Percentiles rank a stretch among this genome's conserved stretches.
These are phyloP conservation scores for Zaprionus nigranus DNA, from an alignment of 1,140 invertebrate species.

Conservation along the genomic window DNA sequence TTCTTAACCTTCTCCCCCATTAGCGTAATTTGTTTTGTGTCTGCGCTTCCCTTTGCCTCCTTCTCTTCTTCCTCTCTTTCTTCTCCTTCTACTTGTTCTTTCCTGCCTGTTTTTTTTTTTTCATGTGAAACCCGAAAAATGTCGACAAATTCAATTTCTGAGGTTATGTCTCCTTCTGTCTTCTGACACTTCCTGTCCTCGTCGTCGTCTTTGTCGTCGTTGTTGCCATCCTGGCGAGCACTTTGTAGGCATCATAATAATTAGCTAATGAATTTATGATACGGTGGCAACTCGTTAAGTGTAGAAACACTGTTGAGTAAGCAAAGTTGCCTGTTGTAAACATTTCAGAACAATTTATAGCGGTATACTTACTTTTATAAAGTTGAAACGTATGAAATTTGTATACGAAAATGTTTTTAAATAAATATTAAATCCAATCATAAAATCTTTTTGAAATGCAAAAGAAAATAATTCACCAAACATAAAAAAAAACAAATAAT, in stretches of 20 bases:
- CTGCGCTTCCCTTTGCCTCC: constrained; percentile 18
- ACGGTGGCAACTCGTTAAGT: constrained; percentile 2
- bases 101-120: background rate
- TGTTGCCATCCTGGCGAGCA: background rate
- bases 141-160: constrained; percentile 62
- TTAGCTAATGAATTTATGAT: constrained; percentile 61
- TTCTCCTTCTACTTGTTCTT: background rate
- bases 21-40: constrained; percentile 74
- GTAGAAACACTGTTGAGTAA: background rate
- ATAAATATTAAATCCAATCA: background rate
- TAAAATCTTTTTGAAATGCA: background rate
- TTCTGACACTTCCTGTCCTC: constrained; percentile 52
- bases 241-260: constrained; percentile 45
- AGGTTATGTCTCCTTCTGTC: constrained; percentile 42
- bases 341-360: background rate
- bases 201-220: too few relatives aligned
- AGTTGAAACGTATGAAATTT: background rate
- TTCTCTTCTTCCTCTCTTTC: background rate
- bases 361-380: background rate
- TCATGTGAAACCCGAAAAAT: constrained; percentile 61
- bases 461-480: background rate
- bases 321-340: background rate
- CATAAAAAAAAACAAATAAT: background rate
- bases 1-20: constrained; percentile 72
- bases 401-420: background rate